Evolutionary conservation across 2,113 vertebrate genomes (phyloP).

Genomic region (Poeciliopsis occidentalis): DNA sequence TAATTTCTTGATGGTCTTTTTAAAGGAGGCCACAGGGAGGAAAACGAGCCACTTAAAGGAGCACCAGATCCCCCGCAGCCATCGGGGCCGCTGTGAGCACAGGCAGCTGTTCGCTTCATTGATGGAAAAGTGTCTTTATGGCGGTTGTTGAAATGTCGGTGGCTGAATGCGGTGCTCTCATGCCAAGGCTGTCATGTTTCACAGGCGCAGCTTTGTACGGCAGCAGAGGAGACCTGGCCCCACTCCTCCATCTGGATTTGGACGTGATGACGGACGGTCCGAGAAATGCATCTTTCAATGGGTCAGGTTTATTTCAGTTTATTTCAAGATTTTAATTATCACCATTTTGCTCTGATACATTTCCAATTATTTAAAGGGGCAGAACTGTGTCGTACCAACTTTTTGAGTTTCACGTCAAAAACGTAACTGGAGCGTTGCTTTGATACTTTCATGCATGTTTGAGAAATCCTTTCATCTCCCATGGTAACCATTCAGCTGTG

Average conservation of each 20-base stretch:
- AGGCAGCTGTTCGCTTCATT: slow-evolving; percentile 20
- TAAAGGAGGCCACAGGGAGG: slow-evolving; percentile 2
- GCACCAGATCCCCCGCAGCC: not conserved
- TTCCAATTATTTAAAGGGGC: no score
- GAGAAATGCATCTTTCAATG: slow-evolving; percentile 15
- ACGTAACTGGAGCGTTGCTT: no score
- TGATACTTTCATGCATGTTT: no score
- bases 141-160: slow-evolving; percentile 31
- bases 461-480: no score
- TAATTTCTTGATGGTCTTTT: not conserved
- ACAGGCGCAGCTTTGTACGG: slow-evolving; percentile 57
- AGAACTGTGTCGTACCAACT: no score
- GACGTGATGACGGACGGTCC: slow-evolving; percentile 60
- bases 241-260: slow-evolving; percentile 58
- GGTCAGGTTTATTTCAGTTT: not conserved
- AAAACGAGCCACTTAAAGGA: slow-evolving; percentile 4
- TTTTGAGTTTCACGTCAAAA: no score
- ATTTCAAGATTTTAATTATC: not conserved
- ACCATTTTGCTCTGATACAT: not conserved
- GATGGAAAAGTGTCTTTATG: slow-evolving; percentile 25
- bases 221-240: slow-evolving; percentile 34
- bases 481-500: no score
- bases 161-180: slow-evolving; percentile 15
- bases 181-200: not conserved
- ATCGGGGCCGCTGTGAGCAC: not conserved